These are phyloP conservation scores for Cephus pulcher DNA, from an alignment of 2,888 invertebrate genomes.

Conservation along the genomic window DNA sequence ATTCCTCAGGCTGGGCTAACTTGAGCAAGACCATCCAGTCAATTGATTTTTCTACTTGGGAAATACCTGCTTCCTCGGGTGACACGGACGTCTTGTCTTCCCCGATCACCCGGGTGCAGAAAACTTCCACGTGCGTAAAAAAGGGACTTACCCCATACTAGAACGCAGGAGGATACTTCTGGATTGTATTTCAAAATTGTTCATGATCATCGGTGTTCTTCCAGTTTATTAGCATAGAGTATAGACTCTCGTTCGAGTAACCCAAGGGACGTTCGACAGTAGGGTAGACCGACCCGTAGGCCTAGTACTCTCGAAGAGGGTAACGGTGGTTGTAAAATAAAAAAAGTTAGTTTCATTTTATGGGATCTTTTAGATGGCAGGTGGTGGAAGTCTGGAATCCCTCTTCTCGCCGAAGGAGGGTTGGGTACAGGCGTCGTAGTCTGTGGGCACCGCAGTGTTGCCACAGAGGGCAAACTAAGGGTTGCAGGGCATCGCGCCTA, in stretches of 20 bases:
- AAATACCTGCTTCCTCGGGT: neutral
- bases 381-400: neutral
- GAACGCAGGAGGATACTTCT: neutral
- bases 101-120: neutral
- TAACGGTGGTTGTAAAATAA: slow-evolving; percentile 28
- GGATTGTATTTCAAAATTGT: neutral
- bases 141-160: neutral
- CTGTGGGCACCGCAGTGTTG: neutral
- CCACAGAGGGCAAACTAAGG: neutral
- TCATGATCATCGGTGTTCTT: neutral
- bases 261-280: slow-evolving; percentile 2
- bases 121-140: neutral
- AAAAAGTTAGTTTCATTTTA: slow-evolving; percentile 49
- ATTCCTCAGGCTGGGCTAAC: neutral
- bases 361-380: slow-evolving; percentile 30
- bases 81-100: neutral
- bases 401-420: neutral
- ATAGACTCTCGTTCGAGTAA: slow-evolving; percentile 2
- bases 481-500: neutral
- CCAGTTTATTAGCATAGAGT: slow-evolving; percentile 17
- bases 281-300: slow-evolving; percentile 5
- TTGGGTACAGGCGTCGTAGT: neutral
- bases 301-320: slow-evolving; percentile 16
- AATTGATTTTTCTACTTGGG: slow-evolving; percentile 1
- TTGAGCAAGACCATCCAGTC: neutral